A percentile compares a stretch with the other conserved stretches of the same genome.
Conservation (phyloP, 2,113 vertebrate species). For the Pseudonaja textilis region DNA sequence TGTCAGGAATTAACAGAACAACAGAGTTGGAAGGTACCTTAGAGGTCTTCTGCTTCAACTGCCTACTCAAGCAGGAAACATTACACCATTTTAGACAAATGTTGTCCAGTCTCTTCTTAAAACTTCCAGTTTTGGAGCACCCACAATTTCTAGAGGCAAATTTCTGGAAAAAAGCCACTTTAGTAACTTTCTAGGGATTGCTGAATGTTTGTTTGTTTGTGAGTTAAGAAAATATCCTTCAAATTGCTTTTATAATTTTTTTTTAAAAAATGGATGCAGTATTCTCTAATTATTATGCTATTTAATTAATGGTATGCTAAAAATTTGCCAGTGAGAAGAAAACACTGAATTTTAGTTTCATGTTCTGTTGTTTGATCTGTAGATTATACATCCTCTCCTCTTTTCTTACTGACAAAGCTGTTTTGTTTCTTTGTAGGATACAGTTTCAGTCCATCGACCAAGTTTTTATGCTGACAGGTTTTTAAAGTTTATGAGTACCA, state of each 20-base stretch:
- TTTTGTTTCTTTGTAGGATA: constrained; percentile 77
- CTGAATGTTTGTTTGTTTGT: neutral
- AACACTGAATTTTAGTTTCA: neutral
- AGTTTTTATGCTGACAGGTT: constrained; percentile 96
- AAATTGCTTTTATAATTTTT: neutral
- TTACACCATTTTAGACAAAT: neutral
- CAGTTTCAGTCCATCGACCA: constrained; percentile 93
- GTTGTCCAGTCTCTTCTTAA: neutral
- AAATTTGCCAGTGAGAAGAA: neutral
- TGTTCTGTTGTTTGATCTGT: neutral
- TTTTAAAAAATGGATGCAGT: neutral
- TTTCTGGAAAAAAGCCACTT: neutral
- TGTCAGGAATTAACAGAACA: neutral
- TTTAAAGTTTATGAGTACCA: constrained; percentile 96
- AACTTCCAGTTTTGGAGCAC: neutral
- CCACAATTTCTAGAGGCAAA: neutral
- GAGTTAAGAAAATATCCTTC: neutral
- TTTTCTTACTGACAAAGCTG: constrained; percentile 7
- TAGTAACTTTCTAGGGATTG: constrained; percentile 12
- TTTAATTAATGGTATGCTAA: neutral
- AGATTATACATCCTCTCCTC: neutral
- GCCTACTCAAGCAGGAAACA: neutral
- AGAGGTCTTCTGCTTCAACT: neutral
- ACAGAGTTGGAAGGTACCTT: neutral
- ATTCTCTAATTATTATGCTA: neutral